Evolutionary conservation across 2,797 vertebrate species (phyloP).

Genomic region (Zalophus californianus): DNA sequence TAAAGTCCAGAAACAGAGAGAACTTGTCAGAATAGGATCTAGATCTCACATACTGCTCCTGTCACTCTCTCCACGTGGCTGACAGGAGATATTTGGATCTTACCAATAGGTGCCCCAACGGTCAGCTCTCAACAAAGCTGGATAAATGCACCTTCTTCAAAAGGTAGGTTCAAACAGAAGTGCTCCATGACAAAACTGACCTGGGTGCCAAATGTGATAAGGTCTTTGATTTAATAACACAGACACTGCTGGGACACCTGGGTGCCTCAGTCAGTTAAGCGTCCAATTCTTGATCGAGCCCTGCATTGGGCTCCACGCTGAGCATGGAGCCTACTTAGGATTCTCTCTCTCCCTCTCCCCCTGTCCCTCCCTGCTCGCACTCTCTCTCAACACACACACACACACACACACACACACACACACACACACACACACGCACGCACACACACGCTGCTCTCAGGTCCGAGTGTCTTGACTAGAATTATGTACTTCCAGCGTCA

Average conservation of each 20-base stretch:
- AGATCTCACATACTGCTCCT: neutral
- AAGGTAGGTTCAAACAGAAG: neutral
- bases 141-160: neutral
- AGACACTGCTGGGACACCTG: neutral
- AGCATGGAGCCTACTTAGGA: neutral
- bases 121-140: neutral
- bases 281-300: neutral
- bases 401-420: neutral
- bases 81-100: neutral
- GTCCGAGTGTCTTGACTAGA: neutral
- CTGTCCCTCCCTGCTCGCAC: neutral
- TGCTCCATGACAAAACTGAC: neutral
- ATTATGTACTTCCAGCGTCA: no score
- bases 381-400: neutral
- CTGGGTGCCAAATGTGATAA: neutral
- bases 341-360: neutral
- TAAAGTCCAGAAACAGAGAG: neutral
- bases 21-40: neutral
- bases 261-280: neutral
- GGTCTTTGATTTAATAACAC: neutral
- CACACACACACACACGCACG: no score
- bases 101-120: neutral
- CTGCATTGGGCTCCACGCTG: accelerated
- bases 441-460: no score
- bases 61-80: neutral